Conservation (phyloP, 2,113 vertebrate species). For the Cyrtonyx montezumae region DNA sequence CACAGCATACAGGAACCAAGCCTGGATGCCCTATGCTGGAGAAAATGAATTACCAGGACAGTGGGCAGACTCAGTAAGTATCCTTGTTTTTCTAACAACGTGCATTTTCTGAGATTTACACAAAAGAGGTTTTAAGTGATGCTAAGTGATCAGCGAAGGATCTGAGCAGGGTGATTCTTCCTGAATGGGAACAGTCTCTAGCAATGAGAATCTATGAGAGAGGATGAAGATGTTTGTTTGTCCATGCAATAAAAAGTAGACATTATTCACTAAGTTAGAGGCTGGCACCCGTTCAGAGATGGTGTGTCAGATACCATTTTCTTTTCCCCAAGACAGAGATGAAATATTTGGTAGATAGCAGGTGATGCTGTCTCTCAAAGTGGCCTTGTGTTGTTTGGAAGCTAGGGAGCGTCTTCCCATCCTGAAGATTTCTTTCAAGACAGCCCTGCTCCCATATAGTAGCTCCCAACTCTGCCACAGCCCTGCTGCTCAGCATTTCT, state of each 20-base stretch:
- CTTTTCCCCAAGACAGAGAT: not conserved
- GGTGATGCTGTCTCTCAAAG: not conserved
- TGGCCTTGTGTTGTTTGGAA: not conserved
- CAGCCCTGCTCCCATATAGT: fast-evolving
- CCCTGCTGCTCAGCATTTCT: not conserved
- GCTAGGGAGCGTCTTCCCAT: not conserved
- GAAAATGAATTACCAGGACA: slow-evolving; percentile 91
- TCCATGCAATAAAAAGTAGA: not conserved
- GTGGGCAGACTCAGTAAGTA: slow-evolving; percentile 96
- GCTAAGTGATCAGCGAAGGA: not conserved
- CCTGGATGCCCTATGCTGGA: slow-evolving; percentile 96
- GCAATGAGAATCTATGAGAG: not conserved
- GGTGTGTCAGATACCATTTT: not conserved
- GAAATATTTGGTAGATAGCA: not conserved
- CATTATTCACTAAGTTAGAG: not conserved
- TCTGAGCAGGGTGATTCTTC: not conserved
- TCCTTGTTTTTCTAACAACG: not conserved
- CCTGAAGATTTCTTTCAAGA: not conserved
- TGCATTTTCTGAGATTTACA: not conserved
- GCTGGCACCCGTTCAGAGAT: not conserved
- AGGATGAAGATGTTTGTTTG: not conserved
- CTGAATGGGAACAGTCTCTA: not conserved
- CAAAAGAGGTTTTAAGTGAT: not conserved
- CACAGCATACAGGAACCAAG: slow-evolving; percentile 91
- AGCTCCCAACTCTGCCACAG: not conserved